Evolutionary conservation across 1,140 invertebrate species (phyloP), one percentile per base, ranked within the genome.

Genomic region (Parasteatoda tepidariorum): DNA sequence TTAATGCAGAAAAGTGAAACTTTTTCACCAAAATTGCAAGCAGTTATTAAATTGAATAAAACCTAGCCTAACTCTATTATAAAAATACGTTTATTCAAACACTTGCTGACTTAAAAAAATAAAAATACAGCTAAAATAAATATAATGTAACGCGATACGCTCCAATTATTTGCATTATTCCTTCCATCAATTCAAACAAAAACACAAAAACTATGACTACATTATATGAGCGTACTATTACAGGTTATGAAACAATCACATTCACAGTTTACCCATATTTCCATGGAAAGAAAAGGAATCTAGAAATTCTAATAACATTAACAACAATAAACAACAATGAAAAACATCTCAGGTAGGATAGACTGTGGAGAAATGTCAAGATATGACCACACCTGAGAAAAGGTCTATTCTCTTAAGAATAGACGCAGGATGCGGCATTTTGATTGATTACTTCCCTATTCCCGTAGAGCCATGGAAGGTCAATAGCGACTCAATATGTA

Each of bases 391-490:
- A 64, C 59, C 26, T 66, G 59, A 76, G 30, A 41, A 13, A 30
- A 30, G 11, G 28, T 57, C 70, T 18, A 74, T 74, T 74, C 70
- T 59, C 15, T 41, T 34, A 26, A 59, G 57, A 22, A 26, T 22
- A 22, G 64, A 13, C 31, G 2, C 22, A 15, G 33, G 57, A 61
- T 38, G 33, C 15, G 57, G 33, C 28, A 9, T 48, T n/a, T 5
- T 76, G 74, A 76, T 76, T 28, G 74, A 76, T 76, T 30, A 33
- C 61, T 76, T 76, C 59, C 74, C 74, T 11, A 18, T 31, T 2
- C 59, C 26, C 28, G 22, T 15, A 24, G 15, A 22, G 9, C 11
- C 38, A 22, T n/a, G 7, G 66, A 68, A 76, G 74, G 74, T 76
- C 74, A 54, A 31, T 18, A 15, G 28, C 31, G 54, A 74, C n/a